phyloP scores from a whole-genome alignment of 2,888 invertebrate genomes.

The Hirtodrosophila duncani region DNA sequence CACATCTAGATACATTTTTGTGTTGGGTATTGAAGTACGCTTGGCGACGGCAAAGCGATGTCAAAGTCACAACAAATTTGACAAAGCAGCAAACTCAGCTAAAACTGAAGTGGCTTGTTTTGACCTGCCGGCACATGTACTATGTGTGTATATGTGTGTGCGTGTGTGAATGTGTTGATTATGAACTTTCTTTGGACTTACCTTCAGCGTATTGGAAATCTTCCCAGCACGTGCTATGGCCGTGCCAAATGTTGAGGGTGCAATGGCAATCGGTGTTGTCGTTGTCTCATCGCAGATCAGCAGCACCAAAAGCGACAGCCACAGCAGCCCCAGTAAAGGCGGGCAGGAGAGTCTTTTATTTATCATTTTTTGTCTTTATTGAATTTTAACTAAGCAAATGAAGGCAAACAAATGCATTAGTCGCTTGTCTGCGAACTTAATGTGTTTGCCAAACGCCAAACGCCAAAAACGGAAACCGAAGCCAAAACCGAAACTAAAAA shows the following conservation, averaged over 20 bases:
- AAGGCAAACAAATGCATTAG: slow-evolving; percentile 60
- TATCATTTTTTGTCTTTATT: slow-evolving; percentile 52
- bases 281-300: slow-evolving; percentile 45
- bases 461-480: slow-evolving; percentile 16
- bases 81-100: slow-evolving; percentile 20
- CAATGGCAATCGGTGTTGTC: slow-evolving; percentile 73
- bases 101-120: too few relatives aligned
- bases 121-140: too few relatives aligned
- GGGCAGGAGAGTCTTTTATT: slow-evolving; percentile 36
- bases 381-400: slow-evolving; percentile 38
- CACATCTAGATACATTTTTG: slow-evolving; percentile 11
- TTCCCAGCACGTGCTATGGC: slow-evolving; percentile 78
- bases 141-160: too few relatives aligned
- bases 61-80: slow-evolving; percentile 51
- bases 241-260: slow-evolving; percentile 78
- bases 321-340: slow-evolving; percentile 24
- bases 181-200: slow-evolving; percentile 49
- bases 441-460: slow-evolving; percentile 42
- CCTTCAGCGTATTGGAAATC: slow-evolving; percentile 77
- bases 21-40: slow-evolving; percentile 40
- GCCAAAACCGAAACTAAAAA: not conserved
- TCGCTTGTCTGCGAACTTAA: slow-evolving; percentile 29
- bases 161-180: too few relatives aligned
- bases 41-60: slow-evolving; percentile 50
- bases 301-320: slow-evolving; percentile 30